Conservation (phyloP, 2,888 invertebrate species). For the Cheilosia scutellata region DNA sequence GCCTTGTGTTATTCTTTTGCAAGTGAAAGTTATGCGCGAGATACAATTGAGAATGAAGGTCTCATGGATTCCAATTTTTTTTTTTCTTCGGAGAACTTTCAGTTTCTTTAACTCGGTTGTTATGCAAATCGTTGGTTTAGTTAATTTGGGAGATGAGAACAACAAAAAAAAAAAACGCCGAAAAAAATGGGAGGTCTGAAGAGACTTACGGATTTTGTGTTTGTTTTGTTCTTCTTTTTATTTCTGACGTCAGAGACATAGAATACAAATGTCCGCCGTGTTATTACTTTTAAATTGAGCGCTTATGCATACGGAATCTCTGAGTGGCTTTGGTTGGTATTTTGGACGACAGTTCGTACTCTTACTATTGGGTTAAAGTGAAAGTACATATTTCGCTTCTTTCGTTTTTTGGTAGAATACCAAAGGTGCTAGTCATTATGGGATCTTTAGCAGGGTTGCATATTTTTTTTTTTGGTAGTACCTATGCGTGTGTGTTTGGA, state of each 20-base stretch:
- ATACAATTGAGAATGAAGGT: conserved; percentile 57
- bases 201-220: conserved; percentile 22
- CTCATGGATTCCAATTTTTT: conserved; percentile 31
- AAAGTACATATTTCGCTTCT: conserved; percentile 53
- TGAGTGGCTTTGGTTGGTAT: conserved; percentile 25
- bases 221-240: conserved; percentile 1
- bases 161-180: neutral
- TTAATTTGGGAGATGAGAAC: conserved; percentile 30
- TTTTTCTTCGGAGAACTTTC: conserved; percentile 52
- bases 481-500: neutral
- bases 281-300: conserved; percentile 46
- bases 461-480: conserved; percentile 9
- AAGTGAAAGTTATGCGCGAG: conserved; percentile 70
- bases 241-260: conserved; percentile 30
- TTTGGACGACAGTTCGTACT: neutral
- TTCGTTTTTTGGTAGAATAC: conserved; percentile 45
- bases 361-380: conserved; percentile 44
- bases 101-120: conserved; percentile 62
- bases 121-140: conserved; percentile 67
- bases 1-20: conserved; percentile 52
- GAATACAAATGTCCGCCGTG: conserved; percentile 29
- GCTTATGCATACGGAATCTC: conserved; percentile 31
- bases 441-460: conserved; percentile 46
- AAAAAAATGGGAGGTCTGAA: conserved; percentile 7
- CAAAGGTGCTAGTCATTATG: conserved; percentile 46